Percentiles rank a stretch among this genome's conserved stretches.
Conservation (phyloP, 2,888 invertebrate genomes). For the Peribatodes rhomboidaria region DNA sequence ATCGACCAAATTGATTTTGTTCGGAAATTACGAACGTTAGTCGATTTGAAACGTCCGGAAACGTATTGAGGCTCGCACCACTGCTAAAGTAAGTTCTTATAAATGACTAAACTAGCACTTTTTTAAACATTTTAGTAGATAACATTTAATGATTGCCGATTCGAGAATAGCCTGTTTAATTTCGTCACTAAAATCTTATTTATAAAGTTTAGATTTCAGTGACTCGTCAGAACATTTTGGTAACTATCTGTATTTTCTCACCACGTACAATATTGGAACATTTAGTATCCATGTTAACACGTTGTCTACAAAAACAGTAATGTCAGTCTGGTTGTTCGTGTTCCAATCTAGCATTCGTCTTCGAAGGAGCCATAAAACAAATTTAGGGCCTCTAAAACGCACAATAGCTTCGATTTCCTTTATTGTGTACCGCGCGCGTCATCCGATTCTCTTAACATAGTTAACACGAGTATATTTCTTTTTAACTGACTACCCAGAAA, state of each 20-base stretch:
- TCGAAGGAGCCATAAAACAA: conserved; percentile 64
- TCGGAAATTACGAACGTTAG: no score
- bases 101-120: no score
- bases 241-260: neutral
- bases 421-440: conserved; percentile 70
- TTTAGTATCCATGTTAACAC: conserved; percentile 18
- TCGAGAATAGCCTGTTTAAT: no score
- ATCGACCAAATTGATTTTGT: no score
- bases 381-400: conserved; percentile 72
- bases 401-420: conserved; percentile 74
- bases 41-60: no score
- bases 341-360: conserved; percentile 48
- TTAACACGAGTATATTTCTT: conserved; percentile 1
- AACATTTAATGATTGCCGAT: no score
- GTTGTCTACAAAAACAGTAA: conserved; percentile 14
- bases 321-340: conserved; percentile 35
- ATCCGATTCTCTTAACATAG: conserved; percentile 37
- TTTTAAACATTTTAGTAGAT: no score
- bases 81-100: no score
- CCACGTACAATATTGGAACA: neutral
- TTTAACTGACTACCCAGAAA: neutral
- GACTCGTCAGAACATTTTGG: no score
- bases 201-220: no score
- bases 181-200: no score
- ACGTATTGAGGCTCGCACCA: no score